A percentile compares a stretch with the other conserved stretches of the same genome.
These are phyloP conservation scores for Chionomys nivalis DNA, from an alignment of 2,113 vertebrate genomes.

Conservation along the genomic window DNA sequence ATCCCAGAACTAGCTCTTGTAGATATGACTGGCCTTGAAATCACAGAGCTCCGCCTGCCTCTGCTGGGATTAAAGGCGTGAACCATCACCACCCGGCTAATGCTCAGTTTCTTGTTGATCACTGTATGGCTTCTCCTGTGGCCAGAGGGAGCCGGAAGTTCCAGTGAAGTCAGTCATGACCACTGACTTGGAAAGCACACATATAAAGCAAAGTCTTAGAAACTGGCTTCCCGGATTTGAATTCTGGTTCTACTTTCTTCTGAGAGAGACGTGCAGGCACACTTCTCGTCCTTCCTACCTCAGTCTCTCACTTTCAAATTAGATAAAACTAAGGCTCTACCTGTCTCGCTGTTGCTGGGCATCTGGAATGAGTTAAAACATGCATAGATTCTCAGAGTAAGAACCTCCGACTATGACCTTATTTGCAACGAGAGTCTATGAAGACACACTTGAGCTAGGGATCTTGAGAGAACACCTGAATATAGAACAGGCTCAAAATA, in stretches of 20 bases:
- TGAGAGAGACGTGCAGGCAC: background rate
- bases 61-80: no score
- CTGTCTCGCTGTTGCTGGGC: background rate
- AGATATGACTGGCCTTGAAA: no score
- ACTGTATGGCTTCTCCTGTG: background rate
- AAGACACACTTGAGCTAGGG: background rate
- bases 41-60: no score
- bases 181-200: background rate
- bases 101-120: background rate
- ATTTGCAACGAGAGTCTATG: background rate
- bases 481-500: background rate
- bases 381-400: background rate
- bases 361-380: background rate
- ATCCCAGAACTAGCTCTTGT: no score
- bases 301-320: background rate
- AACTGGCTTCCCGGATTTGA: background rate
- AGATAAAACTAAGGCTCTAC: background rate
- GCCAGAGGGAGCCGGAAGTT: background rate
- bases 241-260: background rate
- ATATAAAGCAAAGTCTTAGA: background rate
- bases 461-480: background rate
- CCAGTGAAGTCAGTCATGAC: background rate
- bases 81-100: fast-evolving
- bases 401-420: background rate
- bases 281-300: background rate